A percentile compares a stretch with the other conserved stretches of the same genome.
phyloP scores from a whole-genome alignment of 2,888 invertebrate species.

The Phorcus lineatus region DNA sequence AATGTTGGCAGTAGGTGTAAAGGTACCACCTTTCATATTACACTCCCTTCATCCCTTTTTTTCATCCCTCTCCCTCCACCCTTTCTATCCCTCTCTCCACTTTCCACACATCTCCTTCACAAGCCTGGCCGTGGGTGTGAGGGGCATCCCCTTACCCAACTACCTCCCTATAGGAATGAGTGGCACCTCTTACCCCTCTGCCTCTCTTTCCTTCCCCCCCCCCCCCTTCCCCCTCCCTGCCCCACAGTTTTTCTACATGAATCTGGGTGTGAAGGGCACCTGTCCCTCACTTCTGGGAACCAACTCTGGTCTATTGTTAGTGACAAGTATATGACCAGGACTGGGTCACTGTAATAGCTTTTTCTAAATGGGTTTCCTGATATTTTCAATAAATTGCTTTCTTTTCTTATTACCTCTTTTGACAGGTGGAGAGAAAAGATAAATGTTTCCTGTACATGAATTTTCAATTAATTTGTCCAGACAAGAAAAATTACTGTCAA shows the following conservation, averaged over 20 bases:
- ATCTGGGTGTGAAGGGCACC: background rate
- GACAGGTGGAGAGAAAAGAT: slow-evolving; percentile 13
- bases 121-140: too few relatives aligned
- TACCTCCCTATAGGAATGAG: too few relatives aligned
- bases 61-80: background rate
- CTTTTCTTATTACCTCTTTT: slow-evolving; percentile 18
- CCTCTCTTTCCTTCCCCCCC: too few relatives aligned
- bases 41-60: background rate
- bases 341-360: slow-evolving; percentile 4
- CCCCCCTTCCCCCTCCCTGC: too few relatives aligned
- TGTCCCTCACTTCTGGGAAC: slow-evolving; percentile 9
- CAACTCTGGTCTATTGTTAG: slow-evolving; percentile 3
- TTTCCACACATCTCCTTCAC: too few relatives aligned
- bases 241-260: too few relatives aligned
- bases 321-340: slow-evolving; percentile 13
- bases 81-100: too few relatives aligned
- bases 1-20: too few relatives aligned
- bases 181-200: background rate
- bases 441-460: slow-evolving; percentile 25
- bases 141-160: too few relatives aligned
- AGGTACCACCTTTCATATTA: background rate
- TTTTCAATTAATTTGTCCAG: slow-evolving; percentile 13
- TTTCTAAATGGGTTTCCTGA: slow-evolving; percentile 19
- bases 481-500: too few relatives aligned
- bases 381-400: slow-evolving; percentile 17